Base-by-base conservation (phyloP, 2,888 invertebrate species). In the Eilema caniola region DNA sequence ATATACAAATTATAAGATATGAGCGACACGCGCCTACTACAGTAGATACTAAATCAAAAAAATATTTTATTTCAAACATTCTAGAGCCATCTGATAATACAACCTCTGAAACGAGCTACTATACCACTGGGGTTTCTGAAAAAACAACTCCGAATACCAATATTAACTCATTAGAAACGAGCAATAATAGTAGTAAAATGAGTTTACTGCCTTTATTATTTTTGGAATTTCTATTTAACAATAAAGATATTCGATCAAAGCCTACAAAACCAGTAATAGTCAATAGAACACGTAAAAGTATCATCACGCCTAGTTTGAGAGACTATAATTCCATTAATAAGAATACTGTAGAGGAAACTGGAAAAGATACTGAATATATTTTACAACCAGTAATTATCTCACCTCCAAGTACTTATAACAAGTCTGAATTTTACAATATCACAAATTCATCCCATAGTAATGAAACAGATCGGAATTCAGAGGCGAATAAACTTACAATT, bases 151-250 rank as follows among this genome's bases (percentile, higher is more conserved):
- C 25, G 1, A 25, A 59, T 59, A 59, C 37, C 10, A 66, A 33
- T 37, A 3, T 53, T 3, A 28, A 57, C 53, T 0, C 67, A 57
- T 63, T 74, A 69, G 71, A 73, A 60, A 14, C n/a, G 16, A 70
- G 28, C 57, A 65, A 80, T 67, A 77, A 78, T 62, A 71, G 73
- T 0, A 78, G 82, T 28, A 81, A 78, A 63, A 73, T 82, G 24
- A 84, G 83, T 66, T 74, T 90, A 14, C 73, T 93, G 25, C 90
- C 92, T 11, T 83, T 87, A 73, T 90, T 92, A 84, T 75, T 66
- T 66, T 57, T 92, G 69, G 83, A 93, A 74, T 90, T 84, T 74
- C 79, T 93, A 60, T 91, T 90, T 80, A 84, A 85, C 25, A 85
- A 84, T 66, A 86, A 83, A 74, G 72, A 71, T 47, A 60, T 64